Percentiles rank a stretch among this genome's conserved stretches.
These are phyloP conservation scores for Prochilodus magdalenae DNA, from an alignment of 2,113 vertebrate species.

Conservation along the genomic window DNA sequence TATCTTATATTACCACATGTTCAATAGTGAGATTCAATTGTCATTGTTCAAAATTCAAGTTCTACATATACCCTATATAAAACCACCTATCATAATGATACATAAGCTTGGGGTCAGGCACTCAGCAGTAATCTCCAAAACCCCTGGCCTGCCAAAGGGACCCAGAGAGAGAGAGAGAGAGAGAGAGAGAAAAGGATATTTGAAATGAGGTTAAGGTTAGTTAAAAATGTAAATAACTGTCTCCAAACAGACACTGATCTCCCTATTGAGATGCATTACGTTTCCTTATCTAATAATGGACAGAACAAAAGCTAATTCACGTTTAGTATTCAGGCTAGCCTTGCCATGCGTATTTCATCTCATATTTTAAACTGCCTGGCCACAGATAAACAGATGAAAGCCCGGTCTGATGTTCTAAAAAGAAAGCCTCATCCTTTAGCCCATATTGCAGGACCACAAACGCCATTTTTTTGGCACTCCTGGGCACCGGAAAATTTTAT, in stretches of 20 bases:
- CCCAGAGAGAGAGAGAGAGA: background rate
- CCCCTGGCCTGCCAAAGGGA: too few species aligned
- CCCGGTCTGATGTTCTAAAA: slow-evolving; percentile 34
- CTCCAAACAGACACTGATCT: background rate
- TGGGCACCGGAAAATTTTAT: slow-evolving; percentile 56
- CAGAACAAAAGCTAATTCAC: background rate
- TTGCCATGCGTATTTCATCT: slow-evolving; percentile 7
- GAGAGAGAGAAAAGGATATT: background rate
- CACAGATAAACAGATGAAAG: background rate
- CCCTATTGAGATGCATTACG: background rate
- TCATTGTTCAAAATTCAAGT: too few species aligned
- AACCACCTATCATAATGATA: too few species aligned
- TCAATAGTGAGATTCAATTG: too few species aligned
- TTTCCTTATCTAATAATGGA: slow-evolving; percentile 16
- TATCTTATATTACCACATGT: too few species aligned
- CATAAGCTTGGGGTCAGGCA: too few species aligned
- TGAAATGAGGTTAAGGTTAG: background rate
- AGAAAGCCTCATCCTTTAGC: slow-evolving; percentile 28
- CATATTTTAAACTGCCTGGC: slow-evolving; percentile 1
- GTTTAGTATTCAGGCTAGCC: background rate
- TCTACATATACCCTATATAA: too few species aligned
- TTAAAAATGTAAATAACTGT: background rate
- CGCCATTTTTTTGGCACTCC: slow-evolving; percentile 46
- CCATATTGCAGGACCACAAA: slow-evolving; percentile 24
- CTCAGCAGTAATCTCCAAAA: too few species aligned